Conservation (phyloP, 2,797 vertebrate genomes). For the Miichthys miiuy region DNA sequence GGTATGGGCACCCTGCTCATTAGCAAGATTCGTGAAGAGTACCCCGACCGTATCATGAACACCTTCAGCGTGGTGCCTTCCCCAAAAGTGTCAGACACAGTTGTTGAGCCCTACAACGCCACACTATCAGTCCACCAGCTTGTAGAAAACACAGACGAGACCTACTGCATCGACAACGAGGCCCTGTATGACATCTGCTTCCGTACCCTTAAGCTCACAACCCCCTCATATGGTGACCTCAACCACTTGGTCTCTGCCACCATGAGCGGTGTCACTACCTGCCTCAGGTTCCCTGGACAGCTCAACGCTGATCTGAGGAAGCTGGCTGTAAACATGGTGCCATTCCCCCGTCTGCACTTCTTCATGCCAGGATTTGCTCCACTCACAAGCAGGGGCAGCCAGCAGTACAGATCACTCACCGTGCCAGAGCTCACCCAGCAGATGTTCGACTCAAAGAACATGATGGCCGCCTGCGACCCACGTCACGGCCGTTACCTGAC, state of each 20-base stretch:
- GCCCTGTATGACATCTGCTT: conserved; percentile 89
- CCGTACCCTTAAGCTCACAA: conserved; percentile 89
- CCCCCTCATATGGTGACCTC: conserved; percentile 87
- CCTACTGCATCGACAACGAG: conserved; percentile 89
- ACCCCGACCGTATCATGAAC: conserved; percentile 90
- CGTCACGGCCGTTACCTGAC: conserved; percentile 89
- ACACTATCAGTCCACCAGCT: conserved; percentile 88
- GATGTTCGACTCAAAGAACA: conserved; percentile 90
- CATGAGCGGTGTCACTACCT: conserved; percentile 89
- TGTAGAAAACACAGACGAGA: conserved; percentile 89
- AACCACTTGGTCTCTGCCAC: conserved; percentile 89
- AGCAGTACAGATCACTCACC: conserved; percentile 87
- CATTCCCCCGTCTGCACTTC: conserved; percentile 90
- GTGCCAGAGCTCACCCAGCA: conserved; percentile 90
- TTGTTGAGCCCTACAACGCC: conserved; percentile 89
- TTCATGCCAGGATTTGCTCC: conserved; percentile 90
- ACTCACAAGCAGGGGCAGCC: conserved; percentile 88
- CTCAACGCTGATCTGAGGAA: conserved; percentile 89
- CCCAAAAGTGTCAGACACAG: conserved; percentile 89
- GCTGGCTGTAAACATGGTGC: conserved; percentile 90
- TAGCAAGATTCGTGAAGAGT: conserved; percentile 90
- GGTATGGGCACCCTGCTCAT: conserved; percentile 89
- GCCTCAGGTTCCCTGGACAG: conserved; percentile 89
- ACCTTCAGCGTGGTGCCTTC: conserved; percentile 90
- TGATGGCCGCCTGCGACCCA: conserved; percentile 90